Evolutionary conservation across 1,140 invertebrate genomes (phyloP).

Genomic region (Halesus radiatus): DNA sequence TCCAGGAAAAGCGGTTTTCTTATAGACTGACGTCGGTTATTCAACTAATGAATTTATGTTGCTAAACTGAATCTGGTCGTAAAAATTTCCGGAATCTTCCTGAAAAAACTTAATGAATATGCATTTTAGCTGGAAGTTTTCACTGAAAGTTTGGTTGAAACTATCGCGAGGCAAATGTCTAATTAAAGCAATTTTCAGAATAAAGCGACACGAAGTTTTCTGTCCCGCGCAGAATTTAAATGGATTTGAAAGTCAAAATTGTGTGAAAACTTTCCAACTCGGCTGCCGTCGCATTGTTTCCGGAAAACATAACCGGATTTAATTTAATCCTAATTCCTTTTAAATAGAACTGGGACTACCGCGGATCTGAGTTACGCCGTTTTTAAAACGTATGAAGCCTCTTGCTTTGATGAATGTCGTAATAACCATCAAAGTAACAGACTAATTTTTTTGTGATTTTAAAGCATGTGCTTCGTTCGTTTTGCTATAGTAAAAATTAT

Average conservation of each 20-base stretch:
- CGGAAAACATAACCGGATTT: neutral
- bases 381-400: no score
- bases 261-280: conserved; percentile 18
- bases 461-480: no score
- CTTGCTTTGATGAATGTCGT: no score
- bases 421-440: no score
- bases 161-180: conserved; percentile 35
- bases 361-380: no score
- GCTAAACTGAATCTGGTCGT: neutral
- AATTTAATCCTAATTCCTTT: neutral
- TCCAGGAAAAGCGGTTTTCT: no score
- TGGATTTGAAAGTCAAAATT: conserved; percentile 34
- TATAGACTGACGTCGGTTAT: no score
- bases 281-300: neutral
- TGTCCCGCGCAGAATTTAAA: conserved; percentile 12
- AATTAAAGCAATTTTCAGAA: conserved; percentile 28
- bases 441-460: no score
- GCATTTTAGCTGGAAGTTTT: conserved; percentile 1
- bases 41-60: no score
- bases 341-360: neutral
- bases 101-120: conserved; percentile 11
- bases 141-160: conserved; percentile 11
- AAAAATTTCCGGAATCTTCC: neutral
- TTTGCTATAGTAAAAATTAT: no score
- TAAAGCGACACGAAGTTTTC: conserved; percentile 6